Evolutionary conservation across 2,113 vertebrate species (phyloP).

Genomic region (Cololabis saira): DNA sequence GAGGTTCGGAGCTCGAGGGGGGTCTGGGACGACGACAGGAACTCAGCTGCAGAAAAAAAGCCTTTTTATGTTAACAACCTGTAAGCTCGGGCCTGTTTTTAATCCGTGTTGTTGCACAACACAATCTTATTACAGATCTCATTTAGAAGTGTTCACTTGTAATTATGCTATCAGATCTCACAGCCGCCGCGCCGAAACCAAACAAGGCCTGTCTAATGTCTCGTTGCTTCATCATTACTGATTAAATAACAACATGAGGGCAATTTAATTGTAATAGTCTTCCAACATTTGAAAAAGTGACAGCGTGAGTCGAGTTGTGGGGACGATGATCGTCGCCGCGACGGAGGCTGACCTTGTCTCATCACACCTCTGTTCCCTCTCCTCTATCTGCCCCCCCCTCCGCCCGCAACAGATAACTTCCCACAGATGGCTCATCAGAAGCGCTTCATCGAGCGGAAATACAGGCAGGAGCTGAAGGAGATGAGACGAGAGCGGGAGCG

Average conservation of each 20-base stretch:
- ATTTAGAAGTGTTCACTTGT: conserved; percentile 53
- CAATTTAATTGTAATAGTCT: conserved; percentile 33
- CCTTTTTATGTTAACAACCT: not conserved
- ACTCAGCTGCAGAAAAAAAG: not conserved
- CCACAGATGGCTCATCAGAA: conserved; percentile 99
- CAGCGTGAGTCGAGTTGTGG: conserved; percentile 29
- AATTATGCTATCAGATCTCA: conserved; percentile 68
- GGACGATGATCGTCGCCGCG: conserved; percentile 25
- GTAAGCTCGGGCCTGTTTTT: conserved; percentile 1
- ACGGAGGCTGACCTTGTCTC: conserved; percentile 59
- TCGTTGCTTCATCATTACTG: conserved; percentile 54
- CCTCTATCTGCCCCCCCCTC: conserved; percentile 48
- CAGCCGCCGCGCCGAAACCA: conserved; percentile 43
- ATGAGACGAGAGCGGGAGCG: conserved; percentile 97
- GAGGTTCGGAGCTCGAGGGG: no score
- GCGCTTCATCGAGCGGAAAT: conserved; percentile 99
- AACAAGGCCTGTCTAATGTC: conserved; percentile 62
- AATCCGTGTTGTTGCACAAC: not conserved
- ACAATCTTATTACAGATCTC: conserved; percentile 54
- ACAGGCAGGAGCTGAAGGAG: conserved; percentile 99
- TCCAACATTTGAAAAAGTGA: conserved; percentile 37
- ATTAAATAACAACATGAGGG: conserved; percentile 47
- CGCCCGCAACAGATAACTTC: conserved; percentile 92
- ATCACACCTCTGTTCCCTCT: conserved; percentile 30
- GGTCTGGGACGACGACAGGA: no score